Conservation (phyloP, 2,113 vertebrate genomes). For the Cephalopterus ornatus region DNA sequence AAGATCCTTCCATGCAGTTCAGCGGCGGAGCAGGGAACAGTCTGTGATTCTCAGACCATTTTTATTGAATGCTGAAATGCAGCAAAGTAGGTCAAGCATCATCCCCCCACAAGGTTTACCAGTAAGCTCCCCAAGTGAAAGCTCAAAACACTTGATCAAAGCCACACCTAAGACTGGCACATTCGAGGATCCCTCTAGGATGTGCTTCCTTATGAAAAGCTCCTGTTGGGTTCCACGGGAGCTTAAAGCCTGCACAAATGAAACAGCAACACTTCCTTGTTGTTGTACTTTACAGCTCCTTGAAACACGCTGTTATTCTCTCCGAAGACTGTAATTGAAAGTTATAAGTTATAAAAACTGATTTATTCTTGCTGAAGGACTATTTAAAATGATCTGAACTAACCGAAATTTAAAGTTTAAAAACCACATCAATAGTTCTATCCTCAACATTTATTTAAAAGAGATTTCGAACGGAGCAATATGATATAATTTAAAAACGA, state of each 20-base stretch:
- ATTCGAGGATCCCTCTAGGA: neutral
- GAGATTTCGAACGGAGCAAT: neutral
- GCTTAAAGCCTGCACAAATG: neutral
- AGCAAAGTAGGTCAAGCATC: conserved; percentile 34
- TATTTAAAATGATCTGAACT: conserved; percentile 56
- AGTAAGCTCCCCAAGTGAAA: neutral
- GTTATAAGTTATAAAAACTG: conserved; percentile 60
- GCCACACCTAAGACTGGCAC: neutral
- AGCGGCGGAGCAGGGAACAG: neutral
- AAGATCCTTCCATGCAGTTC: neutral
- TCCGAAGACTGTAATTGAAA: conserved; percentile 26
- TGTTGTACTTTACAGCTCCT: conserved; percentile 22
- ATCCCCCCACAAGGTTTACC: neutral
- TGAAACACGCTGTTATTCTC: conserved; percentile 22
- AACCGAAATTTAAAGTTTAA: conserved; percentile 63
- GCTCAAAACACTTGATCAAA: neutral
- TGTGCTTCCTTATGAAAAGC: neutral
- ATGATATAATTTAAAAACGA: conserved; percentile 22
- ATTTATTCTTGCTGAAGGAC: conserved; percentile 58
- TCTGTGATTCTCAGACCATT: neutral
- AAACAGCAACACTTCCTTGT: neutral
- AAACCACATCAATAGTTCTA: conserved; percentile 34
- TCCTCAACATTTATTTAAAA: conserved; percentile 53
- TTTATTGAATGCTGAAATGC: neutral
- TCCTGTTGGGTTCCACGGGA: conserved; percentile 1